Evolutionary conservation across 2,113 vertebrate genomes (phyloP).

Genomic region (Helogale parvula): DNA sequence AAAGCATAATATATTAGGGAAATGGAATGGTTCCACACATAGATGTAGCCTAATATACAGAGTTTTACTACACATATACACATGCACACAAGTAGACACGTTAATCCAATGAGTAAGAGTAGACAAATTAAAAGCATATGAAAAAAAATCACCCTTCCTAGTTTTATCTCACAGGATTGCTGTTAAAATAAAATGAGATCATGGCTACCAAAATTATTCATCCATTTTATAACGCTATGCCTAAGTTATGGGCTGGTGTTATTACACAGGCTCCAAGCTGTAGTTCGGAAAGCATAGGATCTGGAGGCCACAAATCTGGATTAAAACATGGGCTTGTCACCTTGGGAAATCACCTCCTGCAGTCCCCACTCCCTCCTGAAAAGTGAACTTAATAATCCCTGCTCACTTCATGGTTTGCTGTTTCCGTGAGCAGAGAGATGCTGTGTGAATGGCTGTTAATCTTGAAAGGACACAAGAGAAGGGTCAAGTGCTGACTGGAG

Average conservation of each 20-base stretch:
- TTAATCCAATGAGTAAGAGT: neutral
- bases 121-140: constrained; percentile 7
- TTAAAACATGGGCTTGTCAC: neutral
- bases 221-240: neutral
- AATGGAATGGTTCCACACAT: neutral
- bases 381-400: neutral
- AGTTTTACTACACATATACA: neutral
- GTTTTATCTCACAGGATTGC: neutral
- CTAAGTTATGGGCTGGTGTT: neutral
- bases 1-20: neutral
- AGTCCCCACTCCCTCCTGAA: neutral
- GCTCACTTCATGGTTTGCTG: neutral
- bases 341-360: neutral
- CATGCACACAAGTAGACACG: neutral
- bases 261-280: neutral
- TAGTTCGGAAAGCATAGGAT: neutral
- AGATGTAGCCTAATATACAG: neutral
- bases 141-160: neutral
- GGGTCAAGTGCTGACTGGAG: neutral
- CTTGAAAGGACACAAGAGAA: neutral
- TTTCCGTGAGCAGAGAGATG: neutral
- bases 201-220: neutral
- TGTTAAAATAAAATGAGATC: constrained; percentile 37
- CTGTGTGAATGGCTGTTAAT: neutral
- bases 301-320: neutral